Conservation (phyloP, 2,113 vertebrate species). For the Brachyistius frenatus region DNA sequence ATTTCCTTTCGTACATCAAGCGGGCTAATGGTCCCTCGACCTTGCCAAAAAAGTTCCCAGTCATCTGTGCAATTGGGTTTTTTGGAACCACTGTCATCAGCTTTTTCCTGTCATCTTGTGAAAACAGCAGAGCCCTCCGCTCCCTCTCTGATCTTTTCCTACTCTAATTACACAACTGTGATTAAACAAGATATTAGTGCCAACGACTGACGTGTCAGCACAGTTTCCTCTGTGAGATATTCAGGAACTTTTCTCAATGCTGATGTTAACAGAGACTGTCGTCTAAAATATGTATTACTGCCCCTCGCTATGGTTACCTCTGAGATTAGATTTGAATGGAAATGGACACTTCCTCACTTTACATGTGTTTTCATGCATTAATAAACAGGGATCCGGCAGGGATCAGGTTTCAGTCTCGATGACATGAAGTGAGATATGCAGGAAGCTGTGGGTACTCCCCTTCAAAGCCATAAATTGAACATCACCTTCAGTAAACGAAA, state of each 20-base stretch:
- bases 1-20: slow-evolving; percentile 56
- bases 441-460: slow-evolving; percentile 75
- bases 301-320: background rate
- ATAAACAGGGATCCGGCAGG: slow-evolving; percentile 58
- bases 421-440: slow-evolving; percentile 29
- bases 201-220: slow-evolving; percentile 54
- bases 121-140: slow-evolving; percentile 27
- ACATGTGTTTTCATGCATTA: slow-evolving; percentile 77
- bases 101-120: slow-evolving; percentile 50
- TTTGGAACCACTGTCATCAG: slow-evolving; percentile 49
- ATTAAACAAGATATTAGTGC: slow-evolving; percentile 52
- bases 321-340: slow-evolving; percentile 43
- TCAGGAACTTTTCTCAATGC: slow-evolving; percentile 21
- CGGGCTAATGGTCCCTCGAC: slow-evolving; percentile 45
- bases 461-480: slow-evolving; percentile 4
- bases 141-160: slow-evolving; percentile 50
- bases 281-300: slow-evolving; percentile 32
- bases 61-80: slow-evolving; percentile 38
- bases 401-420: slow-evolving; percentile 58
- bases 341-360: slow-evolving; percentile 59
- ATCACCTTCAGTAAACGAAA: slow-evolving; percentile 13
- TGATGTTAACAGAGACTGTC: slow-evolving; percentile 19
- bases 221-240: slow-evolving; percentile 7
- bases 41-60: slow-evolving; percentile 32
- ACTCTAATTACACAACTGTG: slow-evolving; percentile 54